These are phyloP conservation scores for Chaenocephalus aceratus DNA, from an alignment of 2,113 vertebrate genomes.

Conservation along the genomic window DNA sequence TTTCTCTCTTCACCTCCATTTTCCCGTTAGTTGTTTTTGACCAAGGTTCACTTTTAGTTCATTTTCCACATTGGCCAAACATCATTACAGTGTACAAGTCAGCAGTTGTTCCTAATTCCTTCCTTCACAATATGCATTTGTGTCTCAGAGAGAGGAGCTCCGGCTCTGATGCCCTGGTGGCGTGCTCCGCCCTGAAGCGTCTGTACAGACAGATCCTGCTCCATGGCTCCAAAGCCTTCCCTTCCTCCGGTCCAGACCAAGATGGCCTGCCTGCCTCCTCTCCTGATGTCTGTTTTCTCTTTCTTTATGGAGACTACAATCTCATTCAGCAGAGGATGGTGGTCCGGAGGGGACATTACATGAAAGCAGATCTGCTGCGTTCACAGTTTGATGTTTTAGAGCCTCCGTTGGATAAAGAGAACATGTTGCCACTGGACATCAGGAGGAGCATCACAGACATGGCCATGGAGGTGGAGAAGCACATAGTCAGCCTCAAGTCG, in stretches of 20 bases:
- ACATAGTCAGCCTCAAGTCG: conserved; percentile 56
- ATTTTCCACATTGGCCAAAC: neutral
- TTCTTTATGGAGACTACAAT: conserved; percentile 85
- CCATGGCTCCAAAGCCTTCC: conserved; percentile 69
- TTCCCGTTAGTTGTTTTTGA: conserved; percentile 10
- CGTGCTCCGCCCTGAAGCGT: conserved; percentile 91
- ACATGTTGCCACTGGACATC: conserved; percentile 85
- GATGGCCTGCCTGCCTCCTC: neutral
- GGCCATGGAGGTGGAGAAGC: conserved; percentile 72
- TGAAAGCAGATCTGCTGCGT: conserved; percentile 86
- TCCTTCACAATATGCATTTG: neutral
- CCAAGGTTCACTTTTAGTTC: conserved; percentile 5
- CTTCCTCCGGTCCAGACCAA: conserved; percentile 12
- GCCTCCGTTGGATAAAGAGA: conserved; percentile 83
- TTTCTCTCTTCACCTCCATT: neutral
- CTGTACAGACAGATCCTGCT: conserved; percentile 86
- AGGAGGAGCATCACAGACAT: conserved; percentile 82
- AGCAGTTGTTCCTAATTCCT: neutral
- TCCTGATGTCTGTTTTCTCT: conserved; percentile 85
- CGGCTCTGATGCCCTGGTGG: conserved; percentile 81
- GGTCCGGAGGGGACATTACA: conserved; percentile 89
- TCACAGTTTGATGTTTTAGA: conserved; percentile 91
- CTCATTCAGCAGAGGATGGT: conserved; percentile 84
- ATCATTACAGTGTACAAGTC: neutral
- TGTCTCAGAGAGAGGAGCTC: conserved; percentile 79